A percentile compares a stretch with the other conserved stretches of the same genome.
These are phyloP conservation scores for Diachasma alloeum DNA, from an alignment of 1,140 invertebrate genomes.

Conservation along the genomic window DNA sequence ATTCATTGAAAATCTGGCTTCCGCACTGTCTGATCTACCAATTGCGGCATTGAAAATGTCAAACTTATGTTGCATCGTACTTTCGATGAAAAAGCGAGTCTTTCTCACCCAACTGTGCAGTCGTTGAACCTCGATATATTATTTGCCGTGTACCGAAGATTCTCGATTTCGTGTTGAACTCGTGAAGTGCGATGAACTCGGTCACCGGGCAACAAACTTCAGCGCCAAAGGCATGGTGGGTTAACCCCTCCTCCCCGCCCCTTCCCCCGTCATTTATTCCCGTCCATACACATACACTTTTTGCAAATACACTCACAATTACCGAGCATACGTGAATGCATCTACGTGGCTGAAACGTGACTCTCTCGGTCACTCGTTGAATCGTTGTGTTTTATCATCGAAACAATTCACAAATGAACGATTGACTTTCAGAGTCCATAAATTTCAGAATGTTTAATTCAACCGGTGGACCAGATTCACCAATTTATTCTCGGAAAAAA, in stretches of 20 bases:
- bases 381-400: not conserved
- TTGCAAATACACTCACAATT: not conserved
- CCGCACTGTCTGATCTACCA: too few species aligned
- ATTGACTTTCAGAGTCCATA: not conserved
- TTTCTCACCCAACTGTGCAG: constrained; percentile 37
- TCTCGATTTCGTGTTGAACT: constrained; percentile 58
- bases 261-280: not conserved
- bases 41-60: too few species aligned
- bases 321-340: not conserved
- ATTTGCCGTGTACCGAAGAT: constrained; percentile 47
- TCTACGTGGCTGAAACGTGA: constrained; percentile 13
- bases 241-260: constrained; percentile 7
- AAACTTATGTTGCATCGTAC: too few species aligned
- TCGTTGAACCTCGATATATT: constrained; percentile 31
- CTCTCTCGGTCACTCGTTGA: not conserved
- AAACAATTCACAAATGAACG: not conserved
- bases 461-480: not conserved
- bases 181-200: constrained; percentile 62
- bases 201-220: constrained; percentile 67
- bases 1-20: too few species aligned
- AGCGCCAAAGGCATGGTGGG: constrained; percentile 40
- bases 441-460: not conserved
- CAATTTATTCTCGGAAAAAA: not conserved
- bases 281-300: constrained; percentile 24
- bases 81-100: constrained; percentile 56